Base-by-base conservation (phyloP, 1,140 invertebrate species). In the Bicyclus anynana region DNA sequence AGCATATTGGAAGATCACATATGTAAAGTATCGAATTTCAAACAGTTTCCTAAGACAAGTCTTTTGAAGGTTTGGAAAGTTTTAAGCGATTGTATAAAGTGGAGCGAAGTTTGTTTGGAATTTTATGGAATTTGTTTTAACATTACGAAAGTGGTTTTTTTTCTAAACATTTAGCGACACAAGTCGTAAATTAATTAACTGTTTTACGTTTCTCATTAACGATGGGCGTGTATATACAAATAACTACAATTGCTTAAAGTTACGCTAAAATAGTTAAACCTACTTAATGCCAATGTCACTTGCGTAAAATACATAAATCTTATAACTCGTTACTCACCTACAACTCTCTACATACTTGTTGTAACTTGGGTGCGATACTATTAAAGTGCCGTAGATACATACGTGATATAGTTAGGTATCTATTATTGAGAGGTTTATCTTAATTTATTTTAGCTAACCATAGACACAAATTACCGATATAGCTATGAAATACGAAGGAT, bases 171-270 rank as follows among this genome's bases (percentile, higher is more conserved):
- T 81, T 76, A 73, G 74, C 80, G 70, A 78, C 66, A 67, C 58
- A 50, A 55, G 64, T 74, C 77, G 67, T 82, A 82, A 83, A 81
- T 80, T 63, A 69, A 69, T 66, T 23, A 65, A 72, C 60, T 55
- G 68, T 69, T 73, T 73, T 72, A 72, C 65, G 62, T 66, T n/a
- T n/a, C 77, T 78, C 80, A 74, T 82, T 85, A 85, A 69, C 59
- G 53, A 62, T 76, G 67, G 75, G 74, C 49, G 77, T 54, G 72
- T 59, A 61, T 48, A 55, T 62, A 72, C 53, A 29, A 56, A 51
- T 60, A 26, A 54, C 53, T 53, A 52, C 3, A 23, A 52, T 40
- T 62, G 49, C 38, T 66, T 62, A 20, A 38, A 40, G 10, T 27
- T 53, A 59, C 20, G 27, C 42, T 7, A 47, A 54, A 54, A 54